These are phyloP conservation scores for Cyanistes caeruleus DNA, from an alignment of 2,113 vertebrate genomes.

Conservation along the genomic window DNA sequence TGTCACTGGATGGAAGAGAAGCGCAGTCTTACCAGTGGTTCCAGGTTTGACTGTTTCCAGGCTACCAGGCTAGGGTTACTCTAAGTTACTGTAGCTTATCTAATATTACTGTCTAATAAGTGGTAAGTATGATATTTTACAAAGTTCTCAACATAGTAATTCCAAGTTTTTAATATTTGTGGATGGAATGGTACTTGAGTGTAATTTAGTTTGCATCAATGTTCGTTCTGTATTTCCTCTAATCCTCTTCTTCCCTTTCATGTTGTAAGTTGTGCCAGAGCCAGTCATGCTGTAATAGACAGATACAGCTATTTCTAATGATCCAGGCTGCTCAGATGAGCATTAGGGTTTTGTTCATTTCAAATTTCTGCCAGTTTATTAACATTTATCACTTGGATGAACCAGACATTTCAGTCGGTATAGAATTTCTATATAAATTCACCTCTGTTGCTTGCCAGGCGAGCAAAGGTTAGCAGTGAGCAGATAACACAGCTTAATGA, in stretches of 20 bases:
- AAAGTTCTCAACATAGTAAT: background rate
- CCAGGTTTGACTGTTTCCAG: background rate
- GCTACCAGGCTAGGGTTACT: background rate
- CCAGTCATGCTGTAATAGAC: background rate
- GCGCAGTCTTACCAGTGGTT: background rate
- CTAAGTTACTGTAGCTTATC: background rate
- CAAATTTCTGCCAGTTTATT: slow-evolving; percentile 58
- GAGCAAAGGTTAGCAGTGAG: slow-evolving; percentile 73
- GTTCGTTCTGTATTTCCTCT: background rate
- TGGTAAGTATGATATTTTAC: background rate
- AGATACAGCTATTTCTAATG: background rate
- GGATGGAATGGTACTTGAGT: background rate
- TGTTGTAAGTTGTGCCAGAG: background rate
- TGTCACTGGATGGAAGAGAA: background rate
- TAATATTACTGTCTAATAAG: background rate
- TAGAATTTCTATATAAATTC: slow-evolving; percentile 51
- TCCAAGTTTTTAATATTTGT: background rate
- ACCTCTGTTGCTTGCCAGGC: slow-evolving; percentile 56
- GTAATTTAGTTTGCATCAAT: slow-evolving; percentile 25
- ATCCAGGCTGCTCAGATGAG: background rate
- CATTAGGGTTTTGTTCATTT: background rate
- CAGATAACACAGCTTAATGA: slow-evolving; percentile 77
- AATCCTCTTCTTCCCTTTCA: background rate
- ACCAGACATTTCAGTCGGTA: slow-evolving; percentile 41
- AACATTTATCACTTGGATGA: slow-evolving; percentile 54